These are phyloP conservation scores for Trileptium ribeirensis DNA, from an alignment of 2,888 invertebrate species.

Conservation along the genomic window DNA sequence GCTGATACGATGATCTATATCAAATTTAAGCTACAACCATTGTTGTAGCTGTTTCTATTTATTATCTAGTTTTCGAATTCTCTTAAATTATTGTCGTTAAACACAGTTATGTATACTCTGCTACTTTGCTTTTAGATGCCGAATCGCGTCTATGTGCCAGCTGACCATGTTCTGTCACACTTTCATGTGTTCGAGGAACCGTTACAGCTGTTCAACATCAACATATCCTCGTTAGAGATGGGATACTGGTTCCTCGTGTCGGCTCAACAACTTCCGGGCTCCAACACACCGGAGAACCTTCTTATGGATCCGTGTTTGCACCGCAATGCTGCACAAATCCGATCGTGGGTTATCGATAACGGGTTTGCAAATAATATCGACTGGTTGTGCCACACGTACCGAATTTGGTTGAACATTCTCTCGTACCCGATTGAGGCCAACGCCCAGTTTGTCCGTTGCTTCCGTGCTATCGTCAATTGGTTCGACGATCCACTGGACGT, in stretches of 20 bases:
- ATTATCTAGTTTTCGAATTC: neutral
- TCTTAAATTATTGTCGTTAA: neutral
- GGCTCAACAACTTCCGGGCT: neutral
- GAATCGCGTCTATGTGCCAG: neutral
- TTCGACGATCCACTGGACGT: no score
- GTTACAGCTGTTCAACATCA: neutral
- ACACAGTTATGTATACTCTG: neutral
- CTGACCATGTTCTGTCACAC: neutral
- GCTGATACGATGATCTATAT: neutral
- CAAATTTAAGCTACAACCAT: neutral
- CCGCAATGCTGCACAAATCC: neutral
- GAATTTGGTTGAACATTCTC: neutral
- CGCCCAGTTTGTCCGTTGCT: no score
- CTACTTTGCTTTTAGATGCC: neutral
- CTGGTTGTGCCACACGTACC: neutral
- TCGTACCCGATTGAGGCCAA: neutral
- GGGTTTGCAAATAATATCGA: neutral
- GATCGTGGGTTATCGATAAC: neutral
- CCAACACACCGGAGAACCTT: neutral
- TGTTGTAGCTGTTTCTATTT: neutral
- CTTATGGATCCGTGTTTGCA: neutral
- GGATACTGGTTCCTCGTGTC: neutral
- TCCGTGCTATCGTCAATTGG: no score
- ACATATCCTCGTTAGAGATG: neutral
- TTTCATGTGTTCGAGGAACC: neutral